phyloP scores from a whole-genome alignment of 2,113 vertebrate species.

The Suricata suricatta region DNA sequence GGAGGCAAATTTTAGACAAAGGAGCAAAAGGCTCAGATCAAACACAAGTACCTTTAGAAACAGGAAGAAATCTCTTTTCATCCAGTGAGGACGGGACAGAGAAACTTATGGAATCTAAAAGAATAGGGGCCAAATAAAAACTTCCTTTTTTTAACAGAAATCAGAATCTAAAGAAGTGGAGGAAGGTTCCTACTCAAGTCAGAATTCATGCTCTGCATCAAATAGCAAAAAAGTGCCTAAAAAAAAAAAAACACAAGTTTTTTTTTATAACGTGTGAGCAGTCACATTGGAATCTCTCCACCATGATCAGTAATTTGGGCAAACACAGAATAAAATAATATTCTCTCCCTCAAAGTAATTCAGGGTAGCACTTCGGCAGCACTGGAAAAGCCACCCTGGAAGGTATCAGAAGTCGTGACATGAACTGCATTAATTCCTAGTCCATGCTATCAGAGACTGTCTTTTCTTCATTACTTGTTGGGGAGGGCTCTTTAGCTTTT shows the following conservation, averaged over 20 bases:
- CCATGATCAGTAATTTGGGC: background rate
- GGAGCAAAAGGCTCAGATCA: background rate
- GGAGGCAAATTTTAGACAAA: conserved; percentile 27
- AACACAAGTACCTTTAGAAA: conserved; percentile 35
- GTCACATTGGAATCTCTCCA: background rate
- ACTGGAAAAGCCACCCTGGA: background rate
- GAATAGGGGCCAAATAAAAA: background rate
- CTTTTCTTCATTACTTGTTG: background rate
- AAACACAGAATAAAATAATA: background rate
- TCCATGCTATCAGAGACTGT: background rate
- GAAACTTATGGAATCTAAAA: background rate
- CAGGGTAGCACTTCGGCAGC: background rate
- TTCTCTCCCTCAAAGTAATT: background rate
- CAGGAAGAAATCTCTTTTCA: background rate
- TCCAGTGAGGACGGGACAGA: background rate
- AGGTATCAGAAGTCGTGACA: background rate
- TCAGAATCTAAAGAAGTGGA: background rate
- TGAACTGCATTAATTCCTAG: background rate
- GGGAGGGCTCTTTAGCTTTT: background rate
- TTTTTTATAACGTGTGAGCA: background rate
- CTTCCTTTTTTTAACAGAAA: background rate
- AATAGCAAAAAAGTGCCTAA: background rate
- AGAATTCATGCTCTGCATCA: background rate
- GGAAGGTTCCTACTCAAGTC: background rate
- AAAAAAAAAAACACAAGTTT: background rate